Conservation (phyloP, 2,113 vertebrate genomes). For the Pachyramphus minor region DNA sequence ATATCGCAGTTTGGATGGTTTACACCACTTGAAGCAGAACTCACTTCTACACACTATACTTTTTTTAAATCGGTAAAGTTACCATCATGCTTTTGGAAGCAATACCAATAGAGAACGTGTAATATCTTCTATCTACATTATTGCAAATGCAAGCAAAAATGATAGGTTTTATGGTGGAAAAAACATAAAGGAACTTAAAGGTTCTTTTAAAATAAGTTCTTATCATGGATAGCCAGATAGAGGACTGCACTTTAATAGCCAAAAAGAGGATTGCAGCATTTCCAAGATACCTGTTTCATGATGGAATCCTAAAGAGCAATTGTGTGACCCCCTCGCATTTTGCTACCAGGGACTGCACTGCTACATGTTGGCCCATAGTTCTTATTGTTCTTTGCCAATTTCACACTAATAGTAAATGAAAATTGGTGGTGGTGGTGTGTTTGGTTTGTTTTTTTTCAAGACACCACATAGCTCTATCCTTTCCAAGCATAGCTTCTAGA, state of each 20-base stretch:
- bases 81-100: neutral
- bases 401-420: neutral
- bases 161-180: neutral
- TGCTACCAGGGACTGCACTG: neutral
- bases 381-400: neutral
- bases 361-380: neutral
- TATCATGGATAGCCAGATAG: neutral
- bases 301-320: neutral
- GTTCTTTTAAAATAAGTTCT: neutral
- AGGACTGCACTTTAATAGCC: neutral
- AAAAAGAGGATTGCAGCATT: neutral
- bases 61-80: neutral
- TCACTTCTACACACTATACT: fast-evolving
- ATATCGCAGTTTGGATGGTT: neutral
- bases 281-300: neutral
- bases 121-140: neutral
- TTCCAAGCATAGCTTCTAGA: neutral
- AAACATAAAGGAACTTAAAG: neutral
- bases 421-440: neutral
- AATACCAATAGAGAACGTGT: neutral
- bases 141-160: neutral
- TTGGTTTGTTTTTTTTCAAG: neutral
- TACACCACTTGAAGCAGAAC: neutral
- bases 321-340: neutral
- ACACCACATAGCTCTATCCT: fast-evolving